Conservation (phyloP, 2,797 vertebrate species). For the Falco berigora region DNA sequence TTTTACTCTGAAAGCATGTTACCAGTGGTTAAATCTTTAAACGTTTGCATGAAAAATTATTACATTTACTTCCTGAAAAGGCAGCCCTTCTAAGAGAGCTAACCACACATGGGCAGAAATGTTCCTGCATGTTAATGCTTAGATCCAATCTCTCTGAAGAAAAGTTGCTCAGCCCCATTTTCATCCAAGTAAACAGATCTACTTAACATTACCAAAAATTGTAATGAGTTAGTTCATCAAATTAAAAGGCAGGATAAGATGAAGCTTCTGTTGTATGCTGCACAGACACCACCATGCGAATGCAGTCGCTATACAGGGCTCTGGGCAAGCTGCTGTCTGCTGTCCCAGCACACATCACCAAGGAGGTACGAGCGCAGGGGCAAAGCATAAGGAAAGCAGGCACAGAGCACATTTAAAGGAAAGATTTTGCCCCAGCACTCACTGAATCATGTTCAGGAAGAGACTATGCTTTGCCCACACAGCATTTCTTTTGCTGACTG, state of each 20-base stretch:
- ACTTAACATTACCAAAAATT: background rate
- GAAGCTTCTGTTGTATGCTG: background rate
- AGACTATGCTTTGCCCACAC: background rate
- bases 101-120: background rate
- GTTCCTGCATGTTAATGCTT: background rate
- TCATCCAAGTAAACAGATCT: background rate
- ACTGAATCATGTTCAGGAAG: fast-evolving
- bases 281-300: fast-evolving
- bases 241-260: background rate
- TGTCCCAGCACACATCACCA: background rate
- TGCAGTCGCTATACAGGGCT: fast-evolving
- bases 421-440: background rate
- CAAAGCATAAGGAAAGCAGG: background rate
- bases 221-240: background rate
- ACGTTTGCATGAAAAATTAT: background rate
- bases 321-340: background rate
- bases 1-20: background rate
- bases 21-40: background rate
- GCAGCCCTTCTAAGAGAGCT: background rate
- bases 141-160: background rate
- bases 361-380: fast-evolving
- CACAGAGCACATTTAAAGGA: background rate
- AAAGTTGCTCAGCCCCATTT: background rate
- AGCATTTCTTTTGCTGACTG: background rate
- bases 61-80: constrained; percentile 14